Evolutionary conservation across 2,888 invertebrate genomes (phyloP).

Genomic region (Abscondita cerata): DNA sequence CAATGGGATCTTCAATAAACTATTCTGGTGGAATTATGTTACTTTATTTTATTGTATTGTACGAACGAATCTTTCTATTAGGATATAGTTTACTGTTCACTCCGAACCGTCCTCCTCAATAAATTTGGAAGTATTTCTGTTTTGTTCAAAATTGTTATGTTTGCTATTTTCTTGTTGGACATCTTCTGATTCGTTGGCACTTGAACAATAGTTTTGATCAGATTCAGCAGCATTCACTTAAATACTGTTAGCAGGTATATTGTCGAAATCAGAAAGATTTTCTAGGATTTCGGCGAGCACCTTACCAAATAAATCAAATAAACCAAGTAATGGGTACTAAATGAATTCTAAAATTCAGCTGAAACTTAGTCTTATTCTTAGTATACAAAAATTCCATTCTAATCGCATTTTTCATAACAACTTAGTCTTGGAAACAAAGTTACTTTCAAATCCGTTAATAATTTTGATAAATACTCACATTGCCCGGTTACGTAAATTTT

Average conservation of each 20-base stretch:
- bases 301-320: background rate
- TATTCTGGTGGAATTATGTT: background rate
- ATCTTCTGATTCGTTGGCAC: conserved; percentile 1
- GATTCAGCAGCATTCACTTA: background rate
- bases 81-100: background rate
- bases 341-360: too few relatives aligned
- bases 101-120: too few relatives aligned
- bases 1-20: too few relatives aligned
- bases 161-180: background rate
- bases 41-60: background rate
- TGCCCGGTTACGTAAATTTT: too few relatives aligned
- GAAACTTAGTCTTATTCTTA: too few relatives aligned
- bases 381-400: too few relatives aligned
- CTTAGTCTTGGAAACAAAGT: too few relatives aligned
- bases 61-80: background rate
- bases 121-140: background rate
- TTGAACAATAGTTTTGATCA: conserved; percentile 1
- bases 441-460: too few relatives aligned
- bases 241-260: background rate
- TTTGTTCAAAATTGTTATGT: background rate
- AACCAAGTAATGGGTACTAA: too few relatives aligned
- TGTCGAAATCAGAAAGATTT: background rate
- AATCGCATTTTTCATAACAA: too few relatives aligned
- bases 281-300: background rate
- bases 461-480: too few relatives aligned